A percentile compares a stretch with the other conserved stretches of the same genome.
phyloP scores from a whole-genome alignment of 2,113 vertebrate species.

The Pachycephala philippinensis region DNA sequence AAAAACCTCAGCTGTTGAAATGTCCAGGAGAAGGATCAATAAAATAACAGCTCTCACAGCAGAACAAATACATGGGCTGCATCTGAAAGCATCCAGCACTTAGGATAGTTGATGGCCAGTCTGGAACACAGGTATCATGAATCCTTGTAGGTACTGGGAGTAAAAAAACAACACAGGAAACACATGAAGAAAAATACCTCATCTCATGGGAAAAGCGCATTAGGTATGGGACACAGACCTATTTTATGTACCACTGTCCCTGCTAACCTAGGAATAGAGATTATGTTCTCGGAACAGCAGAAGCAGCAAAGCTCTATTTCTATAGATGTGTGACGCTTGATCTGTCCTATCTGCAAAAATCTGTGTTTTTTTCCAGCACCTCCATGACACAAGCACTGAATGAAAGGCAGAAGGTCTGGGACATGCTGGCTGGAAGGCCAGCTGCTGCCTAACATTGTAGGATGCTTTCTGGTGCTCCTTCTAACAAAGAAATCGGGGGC shows the following conservation, averaged over 20 bases:
- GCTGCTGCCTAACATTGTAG: neutral
- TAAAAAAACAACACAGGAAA: neutral
- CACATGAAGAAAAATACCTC: neutral
- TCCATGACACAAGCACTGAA: neutral
- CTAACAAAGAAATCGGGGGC: neutral
- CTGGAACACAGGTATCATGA: neutral
- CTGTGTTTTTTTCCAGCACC: neutral
- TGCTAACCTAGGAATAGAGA: neutral
- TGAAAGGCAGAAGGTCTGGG: neutral
- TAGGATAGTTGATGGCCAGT: neutral
- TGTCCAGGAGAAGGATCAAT: neutral
- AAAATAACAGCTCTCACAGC: neutral
- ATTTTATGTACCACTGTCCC: neutral
- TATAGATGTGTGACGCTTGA: neutral
- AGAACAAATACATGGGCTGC: neutral
- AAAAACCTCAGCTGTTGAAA: neutral
- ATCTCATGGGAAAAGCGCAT: neutral
- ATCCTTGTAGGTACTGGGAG: neutral
- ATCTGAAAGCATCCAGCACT: neutral
- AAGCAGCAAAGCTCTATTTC: neutral
- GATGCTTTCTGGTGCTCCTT: neutral
- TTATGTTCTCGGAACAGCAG: neutral
- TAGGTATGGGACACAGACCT: neutral
- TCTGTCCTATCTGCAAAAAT: neutral
- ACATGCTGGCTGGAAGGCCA: neutral